These are phyloP conservation scores for human (Homo sapiens) DNA, from an alignment of 2,113 vertebrate genomes.

Conservation along the genomic window GRCh38 chr9:121865501-121866000, in stretches of 20 bases:
- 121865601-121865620: neutral
- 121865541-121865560: neutral
- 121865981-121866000: slow-evolving; percentile 35
- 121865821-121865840: slow-evolving; percentile 56
- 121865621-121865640: slow-evolving; percentile 48
- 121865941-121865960: slow-evolving; percentile 50
- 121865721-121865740: neutral
- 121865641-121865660: neutral
- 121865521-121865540: neutral
- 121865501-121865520: neutral
- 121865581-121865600: neutral
- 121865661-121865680: slow-evolving; percentile 15
- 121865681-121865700: slow-evolving; percentile 10
- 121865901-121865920: slow-evolving; percentile 74
- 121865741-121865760: neutral
- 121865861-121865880: slow-evolving; percentile 62
- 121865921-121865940: slow-evolving; percentile 71
- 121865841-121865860: slow-evolving; percentile 60
- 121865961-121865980: slow-evolving; percentile 6
- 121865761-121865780: neutral
- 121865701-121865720: slow-evolving; percentile 43
- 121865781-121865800: slow-evolving; percentile 33
- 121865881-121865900: slow-evolving; percentile 49
- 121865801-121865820: slow-evolving; percentile 18
- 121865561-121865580: neutral